A percentile compares a stretch with the other conserved stretches of the same genome.
These are phyloP conservation scores for Microplitis mediator DNA, from an alignment of 1,140 invertebrate species.

Conservation along the genomic window DNA sequence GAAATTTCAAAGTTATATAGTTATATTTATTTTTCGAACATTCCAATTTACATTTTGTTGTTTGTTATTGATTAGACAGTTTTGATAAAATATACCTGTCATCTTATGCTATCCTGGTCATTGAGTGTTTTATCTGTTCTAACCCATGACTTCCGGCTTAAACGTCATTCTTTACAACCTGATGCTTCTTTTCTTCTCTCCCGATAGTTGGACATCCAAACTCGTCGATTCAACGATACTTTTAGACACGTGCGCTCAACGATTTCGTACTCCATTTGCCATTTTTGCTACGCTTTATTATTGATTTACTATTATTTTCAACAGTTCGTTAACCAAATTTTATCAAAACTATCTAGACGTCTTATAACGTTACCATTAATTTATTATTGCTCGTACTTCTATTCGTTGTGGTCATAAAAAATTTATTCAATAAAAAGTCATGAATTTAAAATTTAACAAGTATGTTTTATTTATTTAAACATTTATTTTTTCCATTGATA, in stretches of 20 bases:
- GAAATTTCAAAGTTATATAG: slow-evolving; percentile 19
- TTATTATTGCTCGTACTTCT: too few species aligned
- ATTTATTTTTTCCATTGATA: too few species aligned
- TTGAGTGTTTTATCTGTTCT: slow-evolving; percentile 49
- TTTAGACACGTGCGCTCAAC: neutral
- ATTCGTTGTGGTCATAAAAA: too few species aligned
- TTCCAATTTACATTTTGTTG: slow-evolving; percentile 17
- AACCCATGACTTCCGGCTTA: slow-evolving; percentile 51
- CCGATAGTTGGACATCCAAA: slow-evolving; percentile 24
- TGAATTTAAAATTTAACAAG: too few species aligned
- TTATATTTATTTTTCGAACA: neutral
- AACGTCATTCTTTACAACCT: neutral
- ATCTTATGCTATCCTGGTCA: slow-evolving; percentile 44
- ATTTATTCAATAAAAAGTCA: too few species aligned
- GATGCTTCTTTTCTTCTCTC: slow-evolving; percentile 24
- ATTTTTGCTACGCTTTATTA: too few species aligned
- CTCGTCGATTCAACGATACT: slow-evolving; percentile 29
- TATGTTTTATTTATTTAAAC: too few species aligned
- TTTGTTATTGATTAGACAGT: slow-evolving; percentile 5
- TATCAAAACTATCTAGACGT: too few species aligned
- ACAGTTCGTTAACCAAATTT: too few species aligned
- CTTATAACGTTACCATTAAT: too few species aligned
- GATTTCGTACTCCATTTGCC: neutral
- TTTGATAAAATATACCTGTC: neutral
- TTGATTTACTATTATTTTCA: neutral